These are phyloP conservation scores for Hemiprocne comata DNA, from an alignment of 2,113 vertebrate genomes.

Conservation along the genomic window DNA sequence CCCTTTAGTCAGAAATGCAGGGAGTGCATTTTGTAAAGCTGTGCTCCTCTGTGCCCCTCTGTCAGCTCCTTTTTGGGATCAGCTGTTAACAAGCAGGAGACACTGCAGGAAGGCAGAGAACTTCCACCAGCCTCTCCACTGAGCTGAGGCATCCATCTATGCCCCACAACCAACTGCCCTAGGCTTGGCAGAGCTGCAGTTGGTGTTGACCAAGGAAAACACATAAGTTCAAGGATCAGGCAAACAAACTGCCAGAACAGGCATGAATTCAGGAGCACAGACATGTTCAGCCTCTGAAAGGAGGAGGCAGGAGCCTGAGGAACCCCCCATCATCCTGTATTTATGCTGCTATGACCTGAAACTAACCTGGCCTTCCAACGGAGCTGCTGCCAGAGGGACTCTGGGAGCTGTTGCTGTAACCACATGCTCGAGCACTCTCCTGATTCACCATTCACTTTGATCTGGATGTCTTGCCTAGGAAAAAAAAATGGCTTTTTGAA, in stretches of 20 bases:
- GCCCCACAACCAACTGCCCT: neutral
- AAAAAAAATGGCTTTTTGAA: conserved; percentile 13
- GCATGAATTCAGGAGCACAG: neutral
- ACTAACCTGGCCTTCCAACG: neutral
- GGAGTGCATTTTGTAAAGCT: neutral
- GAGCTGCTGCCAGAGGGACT: neutral
- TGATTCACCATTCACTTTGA: neutral
- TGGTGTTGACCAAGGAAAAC: neutral
- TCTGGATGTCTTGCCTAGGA: neutral
- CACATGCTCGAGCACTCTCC: rapidly evolving
- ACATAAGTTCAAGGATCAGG: neutral
- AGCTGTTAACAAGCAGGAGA: neutral
- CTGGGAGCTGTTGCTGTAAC: neutral
- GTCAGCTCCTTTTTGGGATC: conserved; percentile 13
- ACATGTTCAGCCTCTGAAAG: neutral
- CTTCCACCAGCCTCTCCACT: neutral
- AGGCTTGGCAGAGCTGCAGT: conserved; percentile 21
- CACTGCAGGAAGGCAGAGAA: neutral
- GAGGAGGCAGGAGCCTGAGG: neutral
- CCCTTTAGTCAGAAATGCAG: neutral
- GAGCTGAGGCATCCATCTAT: neutral
- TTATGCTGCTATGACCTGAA: neutral
- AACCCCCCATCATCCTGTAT: neutral
- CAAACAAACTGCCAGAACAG: neutral
- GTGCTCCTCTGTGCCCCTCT: neutral